Evolutionary conservation across 2,888 invertebrate genomes (phyloP), one percentile per base, ranked within the genome.

Genomic region (Tiliacea citrago): DNA sequence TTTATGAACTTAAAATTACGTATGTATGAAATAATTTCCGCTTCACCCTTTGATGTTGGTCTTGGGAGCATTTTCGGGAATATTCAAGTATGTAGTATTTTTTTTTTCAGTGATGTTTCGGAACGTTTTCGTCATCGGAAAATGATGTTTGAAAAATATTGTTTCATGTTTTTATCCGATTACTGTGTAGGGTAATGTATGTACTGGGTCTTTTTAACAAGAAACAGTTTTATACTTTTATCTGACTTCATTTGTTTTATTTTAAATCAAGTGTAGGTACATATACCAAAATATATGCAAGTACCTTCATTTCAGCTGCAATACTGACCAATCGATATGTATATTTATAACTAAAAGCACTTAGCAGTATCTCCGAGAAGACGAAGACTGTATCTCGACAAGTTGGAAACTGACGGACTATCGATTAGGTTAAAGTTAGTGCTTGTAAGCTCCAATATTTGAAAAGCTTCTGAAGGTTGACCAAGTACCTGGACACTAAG

Each of bases 1-100:
- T 66, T 78, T 76, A 70, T 69, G 53, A 66, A 67, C 74, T 66
- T 57, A 58, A 77, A 74, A 84, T 83, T 75, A 78, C 35, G 58
- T 75, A 68, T 75, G 66, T 75, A 75, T 69, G 65, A 71, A 69
- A 79, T 85, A 73, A 81, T 86, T 70, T 79, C 73, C 68, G 58
- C 60, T 68, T 58, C 8, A 68, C n/a, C 45, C 60, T 86, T 86
- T 84, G 79, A 84, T 84, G 67, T 65, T 49, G 21, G 67, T 63
- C 60, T 76, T 73, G 63, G 55, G 66, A 53, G 16, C 12, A 63
- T 72, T 79, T 83, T 55, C 21, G 29, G 6, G 12, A 47, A 66
- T 24, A 60, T 70, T 68, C 16, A 21, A 62, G 35, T n/a, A 21
- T n/a, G 51, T 13, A 13, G 3, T 35, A 0, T 10, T 3, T 47